Conservation (phyloP, 2,888 invertebrate species). For the Liposcelis brunnea region DNA sequence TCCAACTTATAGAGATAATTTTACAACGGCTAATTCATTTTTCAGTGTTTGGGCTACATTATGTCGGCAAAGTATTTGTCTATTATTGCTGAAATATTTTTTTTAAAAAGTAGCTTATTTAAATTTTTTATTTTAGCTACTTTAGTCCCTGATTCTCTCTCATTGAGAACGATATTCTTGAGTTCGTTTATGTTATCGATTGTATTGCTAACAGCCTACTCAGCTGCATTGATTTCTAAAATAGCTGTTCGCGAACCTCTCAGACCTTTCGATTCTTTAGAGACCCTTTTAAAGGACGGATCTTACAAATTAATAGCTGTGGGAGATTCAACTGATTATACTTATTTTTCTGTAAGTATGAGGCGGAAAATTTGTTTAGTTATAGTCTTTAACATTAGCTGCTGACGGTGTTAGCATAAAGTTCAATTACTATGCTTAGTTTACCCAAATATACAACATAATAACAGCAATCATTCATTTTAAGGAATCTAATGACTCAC, state of each 20-base stretch:
- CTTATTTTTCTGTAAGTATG: constrained; percentile 4
- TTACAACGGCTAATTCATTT: constrained; percentile 1
- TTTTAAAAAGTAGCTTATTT: too few relatives aligned
- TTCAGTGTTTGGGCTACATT: constrained; percentile 7
- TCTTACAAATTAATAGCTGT: constrained; percentile 1
- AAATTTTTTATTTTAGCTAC: too few relatives aligned
- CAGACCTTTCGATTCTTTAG: constrained; percentile 7
- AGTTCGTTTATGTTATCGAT: constrained; percentile 8
- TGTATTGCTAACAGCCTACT: constrained; percentile 11
- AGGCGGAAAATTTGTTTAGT: too few relatives aligned
- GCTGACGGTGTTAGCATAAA: too few relatives aligned
- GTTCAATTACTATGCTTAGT: too few relatives aligned
- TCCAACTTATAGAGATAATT: neutral
- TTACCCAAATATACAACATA: too few relatives aligned
- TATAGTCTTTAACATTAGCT: too few relatives aligned
- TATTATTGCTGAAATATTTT: too few relatives aligned
- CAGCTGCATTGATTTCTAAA: constrained; percentile 9
- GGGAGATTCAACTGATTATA: constrained; percentile 1
- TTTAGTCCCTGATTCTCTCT: constrained; percentile 3
- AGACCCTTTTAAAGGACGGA: constrained; percentile 4
- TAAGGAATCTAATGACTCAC: too few relatives aligned
- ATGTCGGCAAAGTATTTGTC: constrained; percentile 11
- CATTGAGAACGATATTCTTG: constrained; percentile 8
- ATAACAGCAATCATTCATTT: too few relatives aligned
- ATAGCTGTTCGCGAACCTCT: constrained; percentile 1